Evolutionary conservation across 2,888 invertebrate species (phyloP).

Genomic region (Panorpa germanica): DNA sequence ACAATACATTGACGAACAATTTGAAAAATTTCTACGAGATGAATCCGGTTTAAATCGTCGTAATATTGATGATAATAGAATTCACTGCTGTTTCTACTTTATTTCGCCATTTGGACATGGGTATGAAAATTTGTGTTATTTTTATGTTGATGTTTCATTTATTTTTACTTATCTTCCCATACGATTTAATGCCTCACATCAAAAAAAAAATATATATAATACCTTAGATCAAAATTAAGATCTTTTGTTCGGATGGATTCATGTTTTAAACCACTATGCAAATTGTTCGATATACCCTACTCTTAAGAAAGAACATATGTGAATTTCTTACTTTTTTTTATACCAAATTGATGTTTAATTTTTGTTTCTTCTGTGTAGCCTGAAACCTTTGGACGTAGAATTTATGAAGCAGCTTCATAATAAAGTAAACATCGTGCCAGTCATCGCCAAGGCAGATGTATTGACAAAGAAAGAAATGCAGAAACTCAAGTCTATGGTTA

Average conservation of each 20-base stretch:
- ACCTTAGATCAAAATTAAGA: too few species aligned
- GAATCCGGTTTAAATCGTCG: conserved; percentile 91
- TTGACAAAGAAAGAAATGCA: conserved; percentile 83
- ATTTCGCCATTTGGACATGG: conserved; percentile 95
- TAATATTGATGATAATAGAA: conserved; percentile 91
- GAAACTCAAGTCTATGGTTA: conserved; percentile 64
- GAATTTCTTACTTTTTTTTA: conserved; percentile 7
- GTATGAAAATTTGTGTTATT: conserved; percentile 39
- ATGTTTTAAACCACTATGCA: too few species aligned
- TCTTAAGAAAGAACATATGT: neutral
- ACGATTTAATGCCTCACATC: neutral
- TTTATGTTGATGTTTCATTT: neutral
- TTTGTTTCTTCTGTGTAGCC: conserved; percentile 27
- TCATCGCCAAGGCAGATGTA: conserved; percentile 94
- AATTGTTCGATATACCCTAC: neutral
- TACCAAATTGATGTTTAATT: conserved; percentile 2
- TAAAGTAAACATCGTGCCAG: conserved; percentile 91
- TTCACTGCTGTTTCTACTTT: conserved; percentile 96
- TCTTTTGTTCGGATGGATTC: too few species aligned
- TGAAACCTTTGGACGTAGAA: conserved; percentile 86
- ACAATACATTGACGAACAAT: conserved; percentile 94
- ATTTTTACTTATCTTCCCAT: conserved; percentile 7
- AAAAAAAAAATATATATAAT: neutral
- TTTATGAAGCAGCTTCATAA: conserved; percentile 94
- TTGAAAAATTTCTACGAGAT: conserved; percentile 75